A percentile compares a stretch with the other conserved stretches of the same genome.
Evolutionary conservation across 2,888 invertebrate genomes (phyloP).

Genomic region (Nasonia oneida): DNA sequence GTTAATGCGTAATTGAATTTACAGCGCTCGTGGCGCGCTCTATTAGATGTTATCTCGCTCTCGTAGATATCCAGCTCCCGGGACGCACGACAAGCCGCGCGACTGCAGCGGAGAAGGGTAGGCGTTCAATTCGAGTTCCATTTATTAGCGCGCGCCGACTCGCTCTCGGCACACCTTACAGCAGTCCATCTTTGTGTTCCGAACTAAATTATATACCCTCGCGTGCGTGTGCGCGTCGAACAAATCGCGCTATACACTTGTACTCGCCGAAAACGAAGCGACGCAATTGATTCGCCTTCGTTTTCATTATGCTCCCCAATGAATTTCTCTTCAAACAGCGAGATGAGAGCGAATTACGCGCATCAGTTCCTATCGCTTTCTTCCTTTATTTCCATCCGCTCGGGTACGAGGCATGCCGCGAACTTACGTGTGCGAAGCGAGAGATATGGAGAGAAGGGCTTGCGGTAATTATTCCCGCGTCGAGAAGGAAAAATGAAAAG

Average conservation of each 20-base stretch:
- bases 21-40: conserved; percentile 69
- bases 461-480: conserved; percentile 58
- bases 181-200: conserved; percentile 27
- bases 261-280: no score
- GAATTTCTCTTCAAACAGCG: conserved; percentile 58
- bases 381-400: conserved; percentile 36
- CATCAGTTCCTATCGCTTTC: conserved; percentile 24
- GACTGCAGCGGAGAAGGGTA: conserved; percentile 65
- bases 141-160: conserved; percentile 66
- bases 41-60: conserved; percentile 72
- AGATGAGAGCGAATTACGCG: conserved; percentile 52
- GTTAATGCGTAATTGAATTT: conserved; percentile 76
- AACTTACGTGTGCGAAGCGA: conserved; percentile 26
- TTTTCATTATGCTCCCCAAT: conserved; percentile 49
- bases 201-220: conserved; percentile 11
- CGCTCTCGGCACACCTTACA: conserved; percentile 34
- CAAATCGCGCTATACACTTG: neutral
- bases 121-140: conserved; percentile 75
- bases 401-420: neutral
- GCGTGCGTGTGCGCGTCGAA: neutral
- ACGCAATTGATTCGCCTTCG: conserved; percentile 50
- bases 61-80: conserved; percentile 69
- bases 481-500: conserved; percentile 59
- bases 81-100: conserved; percentile 65
- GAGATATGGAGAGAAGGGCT: conserved; percentile 2